Base-by-base conservation (phyloP, 2,113 vertebrate species). In the Elanus axillaris region DNA sequence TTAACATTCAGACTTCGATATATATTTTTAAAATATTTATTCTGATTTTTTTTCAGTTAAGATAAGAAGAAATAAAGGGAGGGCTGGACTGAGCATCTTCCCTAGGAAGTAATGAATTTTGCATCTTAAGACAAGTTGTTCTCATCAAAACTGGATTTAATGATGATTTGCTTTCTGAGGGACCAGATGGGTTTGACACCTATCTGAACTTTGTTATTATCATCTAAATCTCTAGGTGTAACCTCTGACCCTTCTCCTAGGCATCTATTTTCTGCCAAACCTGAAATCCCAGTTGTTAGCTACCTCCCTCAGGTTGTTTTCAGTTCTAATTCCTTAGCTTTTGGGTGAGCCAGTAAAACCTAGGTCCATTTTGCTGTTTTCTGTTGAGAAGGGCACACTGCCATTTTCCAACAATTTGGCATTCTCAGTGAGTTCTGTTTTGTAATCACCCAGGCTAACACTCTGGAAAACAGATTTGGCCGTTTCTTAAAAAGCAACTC, bases 221-320 rank as follows among this genome's bases (percentile, higher is more conserved):
- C 84, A 92, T 62, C 58, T 76, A 7, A 81, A 75, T 91, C 91
- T 93, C 53, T 89, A 95, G 91, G 78, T 84, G 92, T 68, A 87
- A 89, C 95, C 77, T 88, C 74, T 91, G 95, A 95, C 89, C 89
- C 38, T 76, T 64, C 62, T 76, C 40, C 47, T 82, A 68, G 50
- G 66, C 60, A 86, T 68, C 31, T 75, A 72, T 83, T 69, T 73
- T 60, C 82, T 47, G 64, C 76, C 73, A 95, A 94, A 94, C 91
- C 95, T 96, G 91, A 92, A 96, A 93, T 94, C 88, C 86, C 83
- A 66, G 88, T 91, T 53, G 66, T 45, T 32, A 55, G 38, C 53
- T 82, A 6, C 53, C 72, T 63, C 60, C 16, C 59, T 47, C 9
- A 2, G 23, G 25, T 64, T 56, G 53, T 78, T 92, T 93, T 78